Evolutionary conservation across 2,797 vertebrate genomes (phyloP).

Genomic region (Acanthurus tractus): DNA sequence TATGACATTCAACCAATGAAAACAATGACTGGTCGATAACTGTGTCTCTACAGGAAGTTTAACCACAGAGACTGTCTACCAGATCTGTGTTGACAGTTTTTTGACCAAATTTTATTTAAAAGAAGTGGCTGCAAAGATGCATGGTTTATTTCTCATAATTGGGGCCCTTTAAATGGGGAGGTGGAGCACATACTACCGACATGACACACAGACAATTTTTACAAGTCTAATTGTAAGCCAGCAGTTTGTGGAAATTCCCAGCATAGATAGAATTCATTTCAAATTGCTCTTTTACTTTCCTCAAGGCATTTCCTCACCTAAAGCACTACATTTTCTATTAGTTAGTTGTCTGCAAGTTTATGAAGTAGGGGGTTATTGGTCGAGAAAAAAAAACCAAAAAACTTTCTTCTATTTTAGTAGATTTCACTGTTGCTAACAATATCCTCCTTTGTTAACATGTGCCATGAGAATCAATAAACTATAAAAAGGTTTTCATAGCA

Average conservation of each 20-base stretch:
- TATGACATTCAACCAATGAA: neutral
- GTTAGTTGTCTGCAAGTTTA: neutral
- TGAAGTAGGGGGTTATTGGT: neutral
- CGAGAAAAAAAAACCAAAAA: too few relatives aligned
- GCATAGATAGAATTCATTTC: slow-evolving; percentile 65
- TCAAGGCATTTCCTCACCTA: slow-evolving; percentile 34
- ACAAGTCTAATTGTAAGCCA: slow-evolving; percentile 52
- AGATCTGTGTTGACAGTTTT: slow-evolving; percentile 53
- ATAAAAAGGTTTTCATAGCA: too few relatives aligned
- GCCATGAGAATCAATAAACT: too few relatives aligned
- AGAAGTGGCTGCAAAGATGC: slow-evolving; percentile 18
- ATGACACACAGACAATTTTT: slow-evolving; percentile 60
- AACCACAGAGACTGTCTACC: slow-evolving; percentile 39
- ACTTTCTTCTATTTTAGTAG: too few relatives aligned
- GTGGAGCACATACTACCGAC: slow-evolving; percentile 45
- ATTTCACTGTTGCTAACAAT: too few relatives aligned
- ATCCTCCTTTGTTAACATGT: too few relatives aligned
- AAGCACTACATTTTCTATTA: neutral
- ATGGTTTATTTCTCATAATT: slow-evolving; percentile 22
- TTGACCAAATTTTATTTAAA: slow-evolving; percentile 34
- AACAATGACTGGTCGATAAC: neutral
- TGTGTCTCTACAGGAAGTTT: slow-evolving; percentile 52
- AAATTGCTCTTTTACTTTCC: slow-evolving; percentile 38
- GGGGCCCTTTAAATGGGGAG: slow-evolving; percentile 1
- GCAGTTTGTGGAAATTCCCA: slow-evolving; percentile 70